phyloP scores from a whole-genome alignment of 2,113 vertebrate genomes.

The Cryptomyrus ogoouensis region DNA sequence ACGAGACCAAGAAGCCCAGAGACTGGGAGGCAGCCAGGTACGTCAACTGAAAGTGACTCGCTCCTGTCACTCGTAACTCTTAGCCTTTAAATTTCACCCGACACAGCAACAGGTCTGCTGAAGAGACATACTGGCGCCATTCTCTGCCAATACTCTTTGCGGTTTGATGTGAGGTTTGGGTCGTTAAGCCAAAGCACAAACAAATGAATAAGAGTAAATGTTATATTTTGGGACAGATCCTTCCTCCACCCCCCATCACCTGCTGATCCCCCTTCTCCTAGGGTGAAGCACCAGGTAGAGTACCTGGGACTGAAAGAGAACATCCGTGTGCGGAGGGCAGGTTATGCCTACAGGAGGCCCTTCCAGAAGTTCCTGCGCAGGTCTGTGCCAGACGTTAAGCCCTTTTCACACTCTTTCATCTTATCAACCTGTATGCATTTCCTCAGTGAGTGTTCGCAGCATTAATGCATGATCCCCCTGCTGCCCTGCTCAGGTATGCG shows the following conservation, averaged over 20 bases:
- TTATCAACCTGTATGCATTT: background rate
- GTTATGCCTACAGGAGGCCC: constrained; percentile 86
- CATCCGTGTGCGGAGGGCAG: constrained; percentile 90
- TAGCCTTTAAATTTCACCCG: background rate
- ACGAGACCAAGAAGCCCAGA: constrained; percentile 89
- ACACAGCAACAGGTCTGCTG: background rate
- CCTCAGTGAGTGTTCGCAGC: background rate
- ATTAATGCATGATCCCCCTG: background rate
- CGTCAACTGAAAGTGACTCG: background rate
- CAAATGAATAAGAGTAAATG: background rate
- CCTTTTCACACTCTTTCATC: background rate
- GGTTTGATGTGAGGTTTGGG: background rate
- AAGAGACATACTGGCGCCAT: background rate
- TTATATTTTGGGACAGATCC: background rate
- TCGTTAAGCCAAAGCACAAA: background rate
- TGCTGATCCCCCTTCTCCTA: constrained; percentile 36
- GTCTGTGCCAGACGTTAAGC: constrained; percentile 50
- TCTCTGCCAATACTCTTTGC: background rate
- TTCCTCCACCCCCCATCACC: background rate
- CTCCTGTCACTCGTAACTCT: background rate
- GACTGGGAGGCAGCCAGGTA: constrained; percentile 82
- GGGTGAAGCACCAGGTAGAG: constrained; percentile 96
- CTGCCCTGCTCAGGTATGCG: constrained; percentile 69
- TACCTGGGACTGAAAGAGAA: constrained; percentile 96
- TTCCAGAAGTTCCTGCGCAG: constrained; percentile 95